Evolutionary conservation across 1,140 invertebrate genomes (phyloP), one percentile per base, ranked within the genome.

Genomic region (Spodoptera frugiperda): DNA sequence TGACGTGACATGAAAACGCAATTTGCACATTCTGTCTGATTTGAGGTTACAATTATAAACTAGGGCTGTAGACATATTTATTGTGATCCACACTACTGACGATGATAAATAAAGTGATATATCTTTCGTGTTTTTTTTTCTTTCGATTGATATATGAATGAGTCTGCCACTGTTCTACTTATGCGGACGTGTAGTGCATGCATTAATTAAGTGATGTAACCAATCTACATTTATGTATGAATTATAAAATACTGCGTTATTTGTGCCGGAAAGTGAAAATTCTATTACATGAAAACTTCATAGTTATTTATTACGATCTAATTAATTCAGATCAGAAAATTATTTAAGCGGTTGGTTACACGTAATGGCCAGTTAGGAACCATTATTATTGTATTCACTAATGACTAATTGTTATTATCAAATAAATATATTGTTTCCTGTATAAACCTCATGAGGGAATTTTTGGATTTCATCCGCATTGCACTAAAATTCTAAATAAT

Each of bases 21-120:
- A 81, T 83, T 83, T 78, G 61, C 70, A 61, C 74, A 73, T 74
- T 76, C 75, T 76, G 39, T 72, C 54, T 46, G 48, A 71, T 76
- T 67, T 76, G 73, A 72, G 67, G 78, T 65, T 67, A 57, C 46
- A 71, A 76, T 75, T 67, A 55, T 67, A 33, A 55, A 73, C 70
- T 39, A 39, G 33, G 33, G 33, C 33, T 19, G 17, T 39, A 59
- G 54, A 48, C 39, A 25, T 11, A 73, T 57, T 59, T 73, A 59
- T 59, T 59, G 19, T 39, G 30, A 39, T 68, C n/a, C 10, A 44
- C 30, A 55, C 9, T 10, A 44, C 19, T 19, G 17, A 33, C 12
- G 33, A 39, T 55, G 61, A 21, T 44, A 71, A 68, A 12, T 33
- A 33, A 48, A 8, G 30, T 55, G 25, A 14, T 15, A 54, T 11